These are phyloP conservation scores for Drosophila subsilvestris DNA, from an alignment of 2,888 invertebrate genomes.

Conservation along the genomic window DNA sequence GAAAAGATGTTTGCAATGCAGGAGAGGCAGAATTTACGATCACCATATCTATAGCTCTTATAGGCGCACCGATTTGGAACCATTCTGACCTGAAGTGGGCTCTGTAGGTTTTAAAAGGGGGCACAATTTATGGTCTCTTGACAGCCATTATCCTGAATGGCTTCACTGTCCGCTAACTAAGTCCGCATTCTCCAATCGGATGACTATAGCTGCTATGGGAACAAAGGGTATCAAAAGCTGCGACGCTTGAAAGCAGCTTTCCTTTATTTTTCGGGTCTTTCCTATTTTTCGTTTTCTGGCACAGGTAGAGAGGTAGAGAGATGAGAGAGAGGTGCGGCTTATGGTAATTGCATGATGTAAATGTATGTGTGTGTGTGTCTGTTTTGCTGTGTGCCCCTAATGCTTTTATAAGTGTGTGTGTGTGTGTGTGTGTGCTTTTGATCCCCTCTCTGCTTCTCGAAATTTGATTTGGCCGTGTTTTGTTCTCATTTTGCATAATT, in stretches of 20 bases:
- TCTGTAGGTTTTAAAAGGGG: no score
- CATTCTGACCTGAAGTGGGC: no score
- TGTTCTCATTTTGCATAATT: constrained; percentile 61
- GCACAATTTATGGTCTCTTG: no score
- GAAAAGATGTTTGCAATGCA: no score
- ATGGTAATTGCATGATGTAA: constrained; percentile 61
- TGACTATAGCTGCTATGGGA: no score
- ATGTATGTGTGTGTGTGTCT: constrained; percentile 31
- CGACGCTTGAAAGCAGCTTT: background rate
- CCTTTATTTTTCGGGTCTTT: constrained; percentile 44
- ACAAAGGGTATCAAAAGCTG: background rate
- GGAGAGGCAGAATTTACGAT: no score
- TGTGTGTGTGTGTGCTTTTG: constrained; percentile 45
- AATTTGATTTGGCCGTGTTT: constrained; percentile 66
- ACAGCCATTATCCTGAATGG: no score
- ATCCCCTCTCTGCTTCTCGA: constrained; percentile 33
- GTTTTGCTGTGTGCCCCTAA: constrained; percentile 41
- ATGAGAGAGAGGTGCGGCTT: constrained; percentile 38
- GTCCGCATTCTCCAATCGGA: background rate
- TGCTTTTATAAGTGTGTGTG: constrained; percentile 59
- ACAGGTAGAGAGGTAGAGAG: constrained; percentile 20
- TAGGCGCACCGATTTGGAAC: no score
- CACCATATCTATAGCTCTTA: no score
- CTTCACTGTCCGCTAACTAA: background rate
- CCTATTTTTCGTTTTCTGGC: constrained; percentile 52